A percentile compares a stretch with the other conserved stretches of the same genome.
These are phyloP conservation scores for Tribolium freemani DNA, from an alignment of 2,888 invertebrate genomes.

Conservation along the genomic window DNA sequence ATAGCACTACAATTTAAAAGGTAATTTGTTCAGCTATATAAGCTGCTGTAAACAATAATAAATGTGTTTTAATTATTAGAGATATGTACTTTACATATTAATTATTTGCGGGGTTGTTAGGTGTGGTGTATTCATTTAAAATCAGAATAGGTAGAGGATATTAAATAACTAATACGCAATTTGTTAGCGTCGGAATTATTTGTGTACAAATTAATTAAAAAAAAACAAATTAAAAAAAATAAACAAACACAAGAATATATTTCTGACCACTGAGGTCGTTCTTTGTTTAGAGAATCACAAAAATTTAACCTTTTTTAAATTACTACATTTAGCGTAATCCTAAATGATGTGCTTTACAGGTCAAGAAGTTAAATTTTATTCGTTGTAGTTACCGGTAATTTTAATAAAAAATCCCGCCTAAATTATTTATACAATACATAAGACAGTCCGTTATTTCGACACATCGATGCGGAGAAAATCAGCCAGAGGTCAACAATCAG, in stretches of 20 bases:
- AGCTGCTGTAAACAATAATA: not conserved
- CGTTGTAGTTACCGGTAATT: too few species aligned
- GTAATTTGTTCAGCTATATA: not conserved
- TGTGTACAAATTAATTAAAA: too few species aligned
- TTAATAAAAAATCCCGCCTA: too few species aligned
- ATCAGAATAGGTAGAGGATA: not conserved
- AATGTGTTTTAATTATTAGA: not conserved
- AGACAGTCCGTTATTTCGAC: not conserved
- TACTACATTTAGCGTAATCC: too few species aligned
- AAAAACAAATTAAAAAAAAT: too few species aligned
- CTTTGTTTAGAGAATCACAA: too few species aligned
- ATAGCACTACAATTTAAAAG: not conserved
- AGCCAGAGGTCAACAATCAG: not conserved
- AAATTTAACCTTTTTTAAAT: too few species aligned
- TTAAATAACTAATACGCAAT: not conserved
- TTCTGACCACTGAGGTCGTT: too few species aligned
- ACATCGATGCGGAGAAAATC: not conserved
- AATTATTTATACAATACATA: too few species aligned
- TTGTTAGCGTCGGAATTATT: not conserved
- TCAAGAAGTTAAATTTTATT: too few species aligned
- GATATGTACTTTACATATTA: not conserved
- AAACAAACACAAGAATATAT: too few species aligned
- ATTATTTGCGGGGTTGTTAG: constrained; percentile 4
- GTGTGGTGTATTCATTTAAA: not conserved
- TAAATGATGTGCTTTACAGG: too few species aligned